These are phyloP conservation scores for Potamarius usumacintae DNA, from an alignment of 2,113 vertebrate species.

Conservation along the genomic window DNA sequence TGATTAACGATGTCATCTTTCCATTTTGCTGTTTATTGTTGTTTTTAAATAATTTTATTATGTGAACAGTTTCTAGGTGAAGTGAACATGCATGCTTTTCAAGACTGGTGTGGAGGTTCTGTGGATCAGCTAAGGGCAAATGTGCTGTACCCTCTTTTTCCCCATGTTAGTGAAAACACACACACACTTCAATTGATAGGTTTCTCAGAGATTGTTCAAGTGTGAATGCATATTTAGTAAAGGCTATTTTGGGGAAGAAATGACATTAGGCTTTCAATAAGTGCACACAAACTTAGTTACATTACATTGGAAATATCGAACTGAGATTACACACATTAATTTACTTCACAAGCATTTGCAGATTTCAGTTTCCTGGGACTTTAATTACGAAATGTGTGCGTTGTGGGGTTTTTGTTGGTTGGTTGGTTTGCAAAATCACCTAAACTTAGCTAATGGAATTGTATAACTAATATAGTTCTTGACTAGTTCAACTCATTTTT, in stretches of 20 bases:
- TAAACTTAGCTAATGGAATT: neutral
- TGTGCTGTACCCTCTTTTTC: constrained; percentile 38
- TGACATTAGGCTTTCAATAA: no score
- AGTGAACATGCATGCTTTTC: constrained; percentile 45
- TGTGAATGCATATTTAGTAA: no score
- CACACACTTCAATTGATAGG: neutral
- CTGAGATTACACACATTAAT: no score
- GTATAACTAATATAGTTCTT: neutral
- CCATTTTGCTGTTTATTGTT: no score
- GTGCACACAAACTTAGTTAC: neutral
- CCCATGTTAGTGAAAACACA: constrained; percentile 30
- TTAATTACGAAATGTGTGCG: neutral
- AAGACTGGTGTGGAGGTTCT: constrained; percentile 48
- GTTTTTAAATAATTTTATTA: no score
- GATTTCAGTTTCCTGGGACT: neutral
- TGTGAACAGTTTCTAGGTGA: constrained; percentile 28
- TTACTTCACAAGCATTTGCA: no score
- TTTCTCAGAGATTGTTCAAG: neutral
- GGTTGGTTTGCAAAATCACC: neutral
- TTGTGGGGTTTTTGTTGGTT: no score
- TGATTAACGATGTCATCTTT: neutral
- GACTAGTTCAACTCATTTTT: neutral
- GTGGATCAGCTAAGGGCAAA: constrained; percentile 29
- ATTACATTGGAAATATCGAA: no score
- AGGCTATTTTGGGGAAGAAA: no score